Percentiles rank a stretch among this genome's conserved stretches.
Conservation (phyloP, 2,797 vertebrate species). For the Spinus pinus region DNA sequence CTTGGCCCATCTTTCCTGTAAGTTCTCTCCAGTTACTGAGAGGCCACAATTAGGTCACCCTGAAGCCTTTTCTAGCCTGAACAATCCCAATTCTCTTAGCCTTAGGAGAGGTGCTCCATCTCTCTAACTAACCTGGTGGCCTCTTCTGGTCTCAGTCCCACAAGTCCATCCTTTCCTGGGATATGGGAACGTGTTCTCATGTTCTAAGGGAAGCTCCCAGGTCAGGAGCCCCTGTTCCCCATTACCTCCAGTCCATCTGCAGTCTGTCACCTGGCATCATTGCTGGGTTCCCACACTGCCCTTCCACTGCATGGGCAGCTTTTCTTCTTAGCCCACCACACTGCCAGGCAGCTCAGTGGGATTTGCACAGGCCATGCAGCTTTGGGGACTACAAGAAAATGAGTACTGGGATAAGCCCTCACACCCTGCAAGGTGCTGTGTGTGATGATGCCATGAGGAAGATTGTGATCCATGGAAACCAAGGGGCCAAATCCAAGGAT, state of each 20-base stretch:
- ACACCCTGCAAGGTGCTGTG: rapidly evolving
- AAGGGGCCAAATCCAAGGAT: neutral
- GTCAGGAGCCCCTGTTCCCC: rapidly evolving
- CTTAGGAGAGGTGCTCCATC: neutral
- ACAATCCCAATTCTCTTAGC: neutral
- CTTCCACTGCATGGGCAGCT: rapidly evolving
- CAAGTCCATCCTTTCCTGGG: neutral
- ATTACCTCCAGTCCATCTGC: rapidly evolving
- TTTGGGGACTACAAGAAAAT: neutral
- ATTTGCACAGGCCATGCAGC: neutral
- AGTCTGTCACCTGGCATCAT: rapidly evolving
- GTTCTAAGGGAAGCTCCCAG: neutral
- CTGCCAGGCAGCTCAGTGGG: neutral
- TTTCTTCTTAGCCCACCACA: rapidly evolving
- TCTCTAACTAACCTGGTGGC: neutral
- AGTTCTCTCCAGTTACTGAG: neutral
- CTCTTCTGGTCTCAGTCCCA: neutral
- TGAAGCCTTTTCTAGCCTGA: neutral
- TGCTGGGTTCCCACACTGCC: rapidly evolving
- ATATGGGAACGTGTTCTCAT: no score
- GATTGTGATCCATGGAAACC: neutral
- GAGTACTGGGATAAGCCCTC: neutral
- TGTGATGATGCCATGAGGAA: neutral
- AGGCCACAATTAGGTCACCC: neutral
- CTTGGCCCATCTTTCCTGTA: neutral